These are phyloP conservation scores for Sander vitreus DNA, from an alignment of 2,113 vertebrate genomes.

Conservation along the genomic window DNA sequence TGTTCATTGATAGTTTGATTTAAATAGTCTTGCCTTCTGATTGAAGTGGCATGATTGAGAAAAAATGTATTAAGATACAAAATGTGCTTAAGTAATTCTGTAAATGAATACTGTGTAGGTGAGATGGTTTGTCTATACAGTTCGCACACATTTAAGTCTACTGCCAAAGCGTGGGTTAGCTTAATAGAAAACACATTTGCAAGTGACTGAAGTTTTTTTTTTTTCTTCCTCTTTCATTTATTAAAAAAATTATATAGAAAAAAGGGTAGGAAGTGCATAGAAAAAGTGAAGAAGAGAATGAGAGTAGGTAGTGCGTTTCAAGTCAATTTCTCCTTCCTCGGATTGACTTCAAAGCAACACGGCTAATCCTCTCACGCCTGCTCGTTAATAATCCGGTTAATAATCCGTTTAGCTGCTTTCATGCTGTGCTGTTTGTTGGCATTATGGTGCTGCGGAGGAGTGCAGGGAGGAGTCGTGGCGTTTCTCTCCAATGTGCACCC, in stretches of 20 bases:
- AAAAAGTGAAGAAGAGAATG: conserved; percentile 17
- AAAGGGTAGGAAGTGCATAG: conserved; percentile 5
- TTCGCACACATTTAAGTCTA: neutral
- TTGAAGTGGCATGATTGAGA: neutral
- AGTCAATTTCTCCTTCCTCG: conserved; percentile 77
- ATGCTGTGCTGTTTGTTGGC: conserved; percentile 77
- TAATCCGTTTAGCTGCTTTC: conserved; percentile 85
- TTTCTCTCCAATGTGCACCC: conserved; percentile 23
- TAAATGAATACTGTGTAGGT: neutral
- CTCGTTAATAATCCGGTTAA: conserved; percentile 85
- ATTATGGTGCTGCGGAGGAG: conserved; percentile 64
- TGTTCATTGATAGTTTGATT: conserved; percentile 4
- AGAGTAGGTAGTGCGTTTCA: conserved; percentile 56
- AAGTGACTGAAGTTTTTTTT: conserved; percentile 8
- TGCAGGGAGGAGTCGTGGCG: conserved; percentile 36
- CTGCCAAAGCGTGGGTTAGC: conserved; percentile 31
- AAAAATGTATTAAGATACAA: neutral
- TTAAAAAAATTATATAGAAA: conserved; percentile 36
- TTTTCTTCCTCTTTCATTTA: neutral
- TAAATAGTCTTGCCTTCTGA: neutral
- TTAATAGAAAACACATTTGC: conserved; percentile 22
- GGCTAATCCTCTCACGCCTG: conserved; percentile 82
- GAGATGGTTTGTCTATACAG: neutral
- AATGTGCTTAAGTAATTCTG: neutral
- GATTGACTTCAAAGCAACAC: conserved; percentile 84